Conservation (phyloP, 2,113 vertebrate species). For the Cynocephalus volans region DNA sequence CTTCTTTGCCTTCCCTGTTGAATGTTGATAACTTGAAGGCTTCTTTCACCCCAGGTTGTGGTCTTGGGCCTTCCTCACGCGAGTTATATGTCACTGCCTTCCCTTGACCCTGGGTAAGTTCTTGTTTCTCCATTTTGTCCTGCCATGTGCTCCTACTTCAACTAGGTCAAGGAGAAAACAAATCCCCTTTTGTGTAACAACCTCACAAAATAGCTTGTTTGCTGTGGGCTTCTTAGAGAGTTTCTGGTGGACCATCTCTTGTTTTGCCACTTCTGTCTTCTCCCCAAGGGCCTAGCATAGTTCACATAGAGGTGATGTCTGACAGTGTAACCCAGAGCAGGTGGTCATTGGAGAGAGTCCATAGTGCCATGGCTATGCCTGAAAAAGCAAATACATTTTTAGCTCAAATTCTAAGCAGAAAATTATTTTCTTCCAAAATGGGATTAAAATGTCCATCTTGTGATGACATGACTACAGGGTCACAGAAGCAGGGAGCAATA, state of each 20-base stretch:
- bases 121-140: neutral
- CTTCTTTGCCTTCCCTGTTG: neutral
- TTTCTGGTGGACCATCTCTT: neutral
- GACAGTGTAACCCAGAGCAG: neutral
- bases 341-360: neutral
- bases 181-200: neutral
- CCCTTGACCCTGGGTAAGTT: neutral
- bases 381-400: neutral
- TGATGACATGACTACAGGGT: neutral
- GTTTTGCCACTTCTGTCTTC: neutral
- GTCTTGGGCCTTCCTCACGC: rapidly evolving
- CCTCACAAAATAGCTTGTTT: neutral
- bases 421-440: neutral
- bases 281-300: neutral
- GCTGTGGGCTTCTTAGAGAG: neutral
- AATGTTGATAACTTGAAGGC: neutral
- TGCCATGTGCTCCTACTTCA: rapidly evolving
- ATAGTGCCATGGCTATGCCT: rapidly evolving
- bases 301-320: neutral
- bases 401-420: neutral
- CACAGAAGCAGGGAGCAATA: neutral
- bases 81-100: neutral
- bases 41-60: neutral
- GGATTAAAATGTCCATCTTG: neutral
- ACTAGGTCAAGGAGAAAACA: neutral